Base-by-base conservation (phyloP, 1,140 invertebrate species). In the Orussus abietinus region DNA sequence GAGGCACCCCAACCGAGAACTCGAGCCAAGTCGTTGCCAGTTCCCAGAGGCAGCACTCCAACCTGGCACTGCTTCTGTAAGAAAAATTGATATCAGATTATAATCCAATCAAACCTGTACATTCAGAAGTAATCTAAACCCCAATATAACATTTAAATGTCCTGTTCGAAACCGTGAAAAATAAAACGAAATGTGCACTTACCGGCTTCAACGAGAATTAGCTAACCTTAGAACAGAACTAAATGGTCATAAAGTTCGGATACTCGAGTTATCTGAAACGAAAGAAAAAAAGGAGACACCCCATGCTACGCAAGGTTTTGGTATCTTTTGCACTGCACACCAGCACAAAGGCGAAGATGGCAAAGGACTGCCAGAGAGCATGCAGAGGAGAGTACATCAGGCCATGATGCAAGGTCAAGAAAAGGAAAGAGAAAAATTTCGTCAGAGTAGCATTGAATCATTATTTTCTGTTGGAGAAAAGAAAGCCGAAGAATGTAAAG, bases 1-100 rank as follows among this genome's bases (percentile, higher is more conserved):
- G 89, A 89, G 6, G 90, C 82, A 12, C 94, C 93, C 93, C 93
- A 97, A n/a, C 94, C 93, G 5, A 97, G 73, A 1, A 96, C 92
- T 12, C 94, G 72, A 0, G 93, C 92, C 42, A 98, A 75, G 66
- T 98, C 94, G 69, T 98, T 98, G 19, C 94, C 94, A 0, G 94
- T 97, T 13, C 94, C 94, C 56, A 98, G 76, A 0, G 94, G 94
- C 38, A 98, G 72, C 1, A 96, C 90, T 18, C 90, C 90, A 15
- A 92, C 85, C 73, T 93, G 90, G 47, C 90, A 92, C 75, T 92
- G 87, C 67, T 87, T 86, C 89, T 92, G 62, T 53, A 39, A 35
- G 32, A 32, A 55, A 52, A 19, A 35, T 38, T n/a, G 19, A 15
- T 14, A 31, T 20, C 25, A 45, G 21, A 22, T 21, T 7, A 7